Conservation (phyloP, 2,888 invertebrate genomes). For the Cheilosia vulpina region DNA sequence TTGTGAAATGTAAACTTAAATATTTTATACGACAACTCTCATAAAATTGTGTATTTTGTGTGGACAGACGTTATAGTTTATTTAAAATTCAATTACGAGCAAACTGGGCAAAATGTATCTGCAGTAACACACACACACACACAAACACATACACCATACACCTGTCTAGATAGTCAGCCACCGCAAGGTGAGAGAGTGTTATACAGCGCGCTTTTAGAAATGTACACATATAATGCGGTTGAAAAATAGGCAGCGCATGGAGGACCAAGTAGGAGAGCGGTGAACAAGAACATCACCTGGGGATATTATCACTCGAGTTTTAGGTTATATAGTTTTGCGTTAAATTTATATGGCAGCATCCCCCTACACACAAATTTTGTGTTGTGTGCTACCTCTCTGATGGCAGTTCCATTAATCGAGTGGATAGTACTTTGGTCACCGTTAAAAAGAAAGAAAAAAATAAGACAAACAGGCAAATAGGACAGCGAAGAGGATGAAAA, state of each 20-base stretch:
- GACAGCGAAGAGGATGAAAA: conserved; percentile 10
- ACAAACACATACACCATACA: neutral
- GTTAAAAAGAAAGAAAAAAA: conserved; percentile 31
- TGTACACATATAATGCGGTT: conserved; percentile 42
- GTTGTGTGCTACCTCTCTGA: conserved; percentile 27
- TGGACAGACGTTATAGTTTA: conserved; percentile 79
- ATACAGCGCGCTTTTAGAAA: conserved; percentile 49
- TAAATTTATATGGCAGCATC: conserved; percentile 61
- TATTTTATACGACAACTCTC: conserved; percentile 75
- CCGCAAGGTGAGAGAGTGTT: conserved; percentile 35
- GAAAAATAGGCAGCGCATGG: conserved; percentile 30
- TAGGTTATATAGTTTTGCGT: conserved; percentile 65
- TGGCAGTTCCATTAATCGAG: conserved; percentile 57
- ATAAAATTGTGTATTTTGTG: conserved; percentile 75
- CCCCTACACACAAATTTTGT: conserved; percentile 12
- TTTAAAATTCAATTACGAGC: conserved; percentile 83
- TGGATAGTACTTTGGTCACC: conserved; percentile 62
- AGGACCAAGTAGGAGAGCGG: conserved; percentile 6
- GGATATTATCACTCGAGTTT: conserved; percentile 73
- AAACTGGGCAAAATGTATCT: conserved; percentile 74
- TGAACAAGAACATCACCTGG: conserved; percentile 61
- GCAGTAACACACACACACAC: conserved; percentile 1
- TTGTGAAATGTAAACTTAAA: conserved; percentile 74
- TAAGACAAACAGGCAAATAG: conserved; percentile 26
- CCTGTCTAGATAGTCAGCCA: neutral